Evolutionary conservation across 2,113 vertebrate species (phyloP).

Genomic region (Pseudopodoces humilis): DNA sequence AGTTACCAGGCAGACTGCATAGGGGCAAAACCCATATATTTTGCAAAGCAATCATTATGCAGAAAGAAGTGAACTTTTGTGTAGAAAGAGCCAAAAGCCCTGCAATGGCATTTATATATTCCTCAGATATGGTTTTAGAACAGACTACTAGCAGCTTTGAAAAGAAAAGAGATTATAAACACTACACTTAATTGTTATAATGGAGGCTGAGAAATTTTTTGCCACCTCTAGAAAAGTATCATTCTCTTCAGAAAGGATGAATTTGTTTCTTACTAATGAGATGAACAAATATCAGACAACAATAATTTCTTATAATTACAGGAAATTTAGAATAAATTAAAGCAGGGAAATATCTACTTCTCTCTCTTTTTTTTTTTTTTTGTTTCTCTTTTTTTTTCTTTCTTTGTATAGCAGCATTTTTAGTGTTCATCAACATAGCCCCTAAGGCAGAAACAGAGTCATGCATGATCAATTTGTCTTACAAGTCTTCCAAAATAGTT

Average conservation of each 20-base stretch:
- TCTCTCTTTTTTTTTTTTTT: background rate
- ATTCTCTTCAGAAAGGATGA: constrained; percentile 2
- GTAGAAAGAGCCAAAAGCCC: background rate
- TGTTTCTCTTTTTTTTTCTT: background rate
- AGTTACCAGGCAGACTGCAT: background rate
- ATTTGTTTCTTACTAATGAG: constrained; percentile 45
- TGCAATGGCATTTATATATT: background rate
- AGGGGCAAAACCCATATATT: background rate
- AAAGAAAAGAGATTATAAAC: background rate
- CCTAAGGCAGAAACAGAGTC: constrained; percentile 14
- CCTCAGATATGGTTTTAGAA: background rate
- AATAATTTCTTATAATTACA: constrained; percentile 54
- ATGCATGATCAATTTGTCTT: constrained; percentile 59
- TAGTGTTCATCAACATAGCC: constrained; percentile 12
- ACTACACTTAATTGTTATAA: background rate
- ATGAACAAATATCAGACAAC: constrained; percentile 6
- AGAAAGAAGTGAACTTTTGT: background rate
- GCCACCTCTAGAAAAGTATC: background rate
- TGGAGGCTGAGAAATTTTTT: background rate
- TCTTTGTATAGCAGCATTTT: constrained; percentile 2
- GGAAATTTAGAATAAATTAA: constrained; percentile 32
- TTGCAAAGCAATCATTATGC: background rate
- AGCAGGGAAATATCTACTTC: constrained; percentile 20
- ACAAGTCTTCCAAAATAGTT: constrained; percentile 43
- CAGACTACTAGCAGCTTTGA: background rate